Evolutionary conservation across 2,888 invertebrate genomes (phyloP), one percentile per base, ranked within the genome.

Genomic region (Aelia acuminata): DNA sequence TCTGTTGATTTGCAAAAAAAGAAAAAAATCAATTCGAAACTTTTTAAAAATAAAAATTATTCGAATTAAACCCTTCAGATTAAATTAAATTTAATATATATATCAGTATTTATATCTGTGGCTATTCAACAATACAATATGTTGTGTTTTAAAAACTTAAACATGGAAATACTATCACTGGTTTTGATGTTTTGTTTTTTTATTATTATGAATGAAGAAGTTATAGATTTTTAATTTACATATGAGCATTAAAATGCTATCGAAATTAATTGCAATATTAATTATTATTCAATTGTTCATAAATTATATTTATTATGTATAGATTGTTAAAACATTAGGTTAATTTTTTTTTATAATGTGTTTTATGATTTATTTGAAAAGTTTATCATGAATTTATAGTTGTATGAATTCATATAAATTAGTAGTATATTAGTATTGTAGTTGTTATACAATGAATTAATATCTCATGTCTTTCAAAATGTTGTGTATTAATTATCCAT

Each of bases 391-490:
- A 63, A 31, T 63, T 63, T 31, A 31, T 63, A 31, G 31, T 31
- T 5, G 2, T 63, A 63, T 63, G 13, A 70, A 70, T 70, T 70
- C 63, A 70, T 70, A 35, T 70, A 70, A 70, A 70, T 35, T 20
- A 70, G 8, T 70, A 70, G 63, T 20, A 70, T 39, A 35, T 70
- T 70, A 70, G 63, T 70, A 70, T 39, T 43, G 80, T 80, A 39
- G 39, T 80, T 80, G 80, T 80, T 80, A 80, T 80, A 80, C 31
- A 80, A n/a, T 80, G 39, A 80, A 43, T 80, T 80, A 47, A 80
- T 80, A 80, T 80, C 43, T 80, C n/a, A 80, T 43, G 80, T 80
- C 80, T 80, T 80, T 80, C 80, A 80, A 80, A 70, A 47, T 80
- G 43, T 80, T 80, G 43, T 80, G 43, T 80, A 80, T 70, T 31